A percentile compares a stretch with the other conserved stretches of the same genome.
Conservation (phyloP, 2,888 invertebrate species). For the Heliconius aoede region DNA sequence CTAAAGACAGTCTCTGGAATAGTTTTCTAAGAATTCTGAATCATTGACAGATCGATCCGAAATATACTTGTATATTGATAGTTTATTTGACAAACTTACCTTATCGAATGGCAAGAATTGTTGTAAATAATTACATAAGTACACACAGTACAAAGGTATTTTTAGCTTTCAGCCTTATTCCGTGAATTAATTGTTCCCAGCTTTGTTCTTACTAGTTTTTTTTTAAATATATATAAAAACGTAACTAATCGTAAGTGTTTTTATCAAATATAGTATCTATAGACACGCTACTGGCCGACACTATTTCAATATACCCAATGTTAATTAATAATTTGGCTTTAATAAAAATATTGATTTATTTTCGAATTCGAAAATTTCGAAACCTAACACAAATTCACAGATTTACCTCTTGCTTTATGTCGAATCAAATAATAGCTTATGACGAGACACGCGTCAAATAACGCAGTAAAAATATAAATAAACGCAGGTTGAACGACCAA, state of each 20-base stretch:
- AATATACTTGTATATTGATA: background rate
- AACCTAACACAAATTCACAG: background rate
- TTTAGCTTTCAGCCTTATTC: background rate
- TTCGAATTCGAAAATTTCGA: background rate
- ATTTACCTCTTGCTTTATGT: constrained; percentile 31
- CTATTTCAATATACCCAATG: too few species aligned
- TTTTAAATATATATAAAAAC: too few species aligned
- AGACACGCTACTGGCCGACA: too few species aligned
- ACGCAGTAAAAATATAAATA: constrained; percentile 73
- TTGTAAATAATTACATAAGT: background rate
- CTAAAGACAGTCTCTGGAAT: constrained; percentile 20
- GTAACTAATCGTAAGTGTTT: too few species aligned
- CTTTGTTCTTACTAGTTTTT: background rate
- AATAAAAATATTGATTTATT: too few species aligned
- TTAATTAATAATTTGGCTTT: too few species aligned
- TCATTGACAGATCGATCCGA: too few species aligned
- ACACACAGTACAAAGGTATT: too few species aligned
- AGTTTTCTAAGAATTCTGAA: background rate
- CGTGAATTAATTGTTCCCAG: background rate
- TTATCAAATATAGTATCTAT: too few species aligned
- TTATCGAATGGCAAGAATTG: background rate
- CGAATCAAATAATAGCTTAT: constrained; percentile 46
- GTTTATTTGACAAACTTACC: background rate
- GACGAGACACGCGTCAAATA: constrained; percentile 63
- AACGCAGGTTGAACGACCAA: constrained; percentile 80